These are phyloP conservation scores for Anhinga anhinga DNA, from an alignment of 2,113 vertebrate genomes.

Conservation along the genomic window DNA sequence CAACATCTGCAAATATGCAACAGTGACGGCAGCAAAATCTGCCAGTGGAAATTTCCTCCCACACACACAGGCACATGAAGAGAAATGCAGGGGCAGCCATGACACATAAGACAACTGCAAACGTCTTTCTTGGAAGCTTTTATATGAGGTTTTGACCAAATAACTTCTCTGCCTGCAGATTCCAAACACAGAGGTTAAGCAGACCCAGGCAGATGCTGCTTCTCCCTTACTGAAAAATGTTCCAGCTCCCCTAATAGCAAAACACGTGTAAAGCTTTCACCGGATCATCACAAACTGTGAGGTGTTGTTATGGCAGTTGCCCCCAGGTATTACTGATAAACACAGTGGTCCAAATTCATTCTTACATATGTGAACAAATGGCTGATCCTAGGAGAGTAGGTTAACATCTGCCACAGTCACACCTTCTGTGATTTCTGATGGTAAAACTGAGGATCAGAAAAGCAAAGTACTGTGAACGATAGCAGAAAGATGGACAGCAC, in stretches of 20 bases:
- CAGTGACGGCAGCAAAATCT: neutral
- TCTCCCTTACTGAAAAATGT: neutral
- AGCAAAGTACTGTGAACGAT: neutral
- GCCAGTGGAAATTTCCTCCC: slow-evolving; percentile 43
- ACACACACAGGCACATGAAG: neutral
- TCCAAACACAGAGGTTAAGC: neutral
- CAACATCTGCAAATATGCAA: neutral
- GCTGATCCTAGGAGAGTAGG: neutral
- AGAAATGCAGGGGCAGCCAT: neutral
- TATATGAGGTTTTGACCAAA: neutral
- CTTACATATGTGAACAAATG: neutral
- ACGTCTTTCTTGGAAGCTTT: neutral
- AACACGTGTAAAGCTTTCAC: neutral
- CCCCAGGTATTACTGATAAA: neutral
- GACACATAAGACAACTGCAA: neutral
- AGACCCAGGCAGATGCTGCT: neutral
- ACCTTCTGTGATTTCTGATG: neutral
- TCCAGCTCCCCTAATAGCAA: neutral
- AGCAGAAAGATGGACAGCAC: neutral
- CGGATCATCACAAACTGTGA: fast-evolving
- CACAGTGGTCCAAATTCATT: neutral
- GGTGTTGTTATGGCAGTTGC: neutral
- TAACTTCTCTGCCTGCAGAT: neutral
- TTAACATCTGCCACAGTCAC: neutral
- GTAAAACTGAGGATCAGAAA: neutral